phyloP scores from a whole-genome alignment of 1,140 invertebrate species.

The Drosophila trapezifrons region DNA sequence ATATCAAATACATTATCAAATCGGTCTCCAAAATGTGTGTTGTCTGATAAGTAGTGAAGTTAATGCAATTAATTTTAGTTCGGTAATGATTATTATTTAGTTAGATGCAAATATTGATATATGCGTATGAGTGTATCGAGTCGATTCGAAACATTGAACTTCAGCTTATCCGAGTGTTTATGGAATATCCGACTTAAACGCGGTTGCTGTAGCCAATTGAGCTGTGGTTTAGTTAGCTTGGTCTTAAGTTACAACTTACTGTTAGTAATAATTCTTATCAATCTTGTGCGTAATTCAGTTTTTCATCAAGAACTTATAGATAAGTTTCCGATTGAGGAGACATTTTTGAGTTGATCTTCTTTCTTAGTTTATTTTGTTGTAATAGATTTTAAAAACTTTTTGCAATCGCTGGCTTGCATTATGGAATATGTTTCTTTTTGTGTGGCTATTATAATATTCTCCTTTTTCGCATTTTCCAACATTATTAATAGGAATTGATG shows the following conservation, averaged over 20 bases:
- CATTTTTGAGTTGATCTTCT: slow-evolving; percentile 36
- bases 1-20: slow-evolving; percentile 61
- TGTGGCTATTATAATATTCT: slow-evolving; percentile 45
- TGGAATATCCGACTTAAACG: slow-evolving; percentile 6
- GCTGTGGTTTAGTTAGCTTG: slow-evolving; percentile 23
- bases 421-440: slow-evolving; percentile 26
- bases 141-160: slow-evolving; percentile 32
- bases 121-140: slow-evolving; percentile 56
- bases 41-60: slow-evolving; percentile 49
- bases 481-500: slow-evolving; percentile 21
- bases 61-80: slow-evolving; percentile 60
- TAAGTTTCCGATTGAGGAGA: slow-evolving; percentile 64
- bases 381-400: slow-evolving; percentile 64
- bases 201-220: slow-evolving; percentile 37
- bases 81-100: slow-evolving; percentile 57
- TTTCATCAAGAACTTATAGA: slow-evolving; percentile 48
- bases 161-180: slow-evolving; percentile 15
- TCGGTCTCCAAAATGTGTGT: slow-evolving; percentile 26
- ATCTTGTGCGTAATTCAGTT: slow-evolving; percentile 69
- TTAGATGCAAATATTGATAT: slow-evolving; percentile 55
- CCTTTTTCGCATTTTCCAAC: slow-evolving; percentile 1
- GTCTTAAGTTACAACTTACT: slow-evolving; percentile 15
- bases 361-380: slow-evolving; percentile 17
- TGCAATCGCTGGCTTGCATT: neutral
- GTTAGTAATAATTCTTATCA: slow-evolving; percentile 46